These are phyloP conservation scores for Oreohelix idahoensis DNA, from an alignment of 1,140 invertebrate species.

Conservation along the genomic window DNA sequence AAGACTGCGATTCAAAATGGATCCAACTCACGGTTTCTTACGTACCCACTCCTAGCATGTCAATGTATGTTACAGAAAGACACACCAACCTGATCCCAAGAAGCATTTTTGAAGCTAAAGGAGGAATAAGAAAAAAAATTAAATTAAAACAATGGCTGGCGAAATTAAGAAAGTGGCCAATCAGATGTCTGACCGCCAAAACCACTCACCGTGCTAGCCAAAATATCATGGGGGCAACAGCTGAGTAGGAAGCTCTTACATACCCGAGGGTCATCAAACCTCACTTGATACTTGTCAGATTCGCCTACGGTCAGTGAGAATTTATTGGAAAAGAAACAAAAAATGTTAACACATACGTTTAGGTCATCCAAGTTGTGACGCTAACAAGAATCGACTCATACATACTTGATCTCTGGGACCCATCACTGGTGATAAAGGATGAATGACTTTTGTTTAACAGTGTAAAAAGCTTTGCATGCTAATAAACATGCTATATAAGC, in stretches of 20 bases:
- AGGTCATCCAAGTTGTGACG: neutral
- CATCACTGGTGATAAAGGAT: neutral
- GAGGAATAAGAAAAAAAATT: slow-evolving; percentile 33
- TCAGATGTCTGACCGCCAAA: slow-evolving; percentile 19
- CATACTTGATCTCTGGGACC: neutral
- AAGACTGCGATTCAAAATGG: slow-evolving; percentile 38
- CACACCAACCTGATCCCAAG: slow-evolving; percentile 41
- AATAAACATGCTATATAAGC: too few species aligned
- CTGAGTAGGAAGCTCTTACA: slow-evolving; percentile 97
- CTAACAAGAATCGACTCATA: neutral
- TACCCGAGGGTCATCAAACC: slow-evolving; percentile 94
- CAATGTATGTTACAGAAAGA: slow-evolving; percentile 38
- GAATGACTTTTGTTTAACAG: too few species aligned
- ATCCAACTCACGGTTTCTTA: slow-evolving; percentile 41
- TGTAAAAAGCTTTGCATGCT: too few species aligned
- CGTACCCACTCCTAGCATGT: slow-evolving; percentile 42
- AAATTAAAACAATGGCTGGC: slow-evolving; percentile 38
- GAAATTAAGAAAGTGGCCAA: neutral
- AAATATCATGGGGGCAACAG: slow-evolving; percentile 98
- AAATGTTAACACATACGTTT: slow-evolving; percentile 1
- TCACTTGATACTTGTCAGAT: slow-evolving; percentile 89
- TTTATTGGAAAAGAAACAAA: slow-evolving; percentile 29
- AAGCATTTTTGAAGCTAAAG: slow-evolving; percentile 41
- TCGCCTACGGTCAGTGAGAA: slow-evolving; percentile 80
- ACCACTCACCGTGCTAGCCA: slow-evolving; percentile 94